Evolutionary conservation across 2,113 vertebrate genomes (phyloP), one percentile per base, ranked within the genome.

Genomic region (Scophthalmus maximus): DNA sequence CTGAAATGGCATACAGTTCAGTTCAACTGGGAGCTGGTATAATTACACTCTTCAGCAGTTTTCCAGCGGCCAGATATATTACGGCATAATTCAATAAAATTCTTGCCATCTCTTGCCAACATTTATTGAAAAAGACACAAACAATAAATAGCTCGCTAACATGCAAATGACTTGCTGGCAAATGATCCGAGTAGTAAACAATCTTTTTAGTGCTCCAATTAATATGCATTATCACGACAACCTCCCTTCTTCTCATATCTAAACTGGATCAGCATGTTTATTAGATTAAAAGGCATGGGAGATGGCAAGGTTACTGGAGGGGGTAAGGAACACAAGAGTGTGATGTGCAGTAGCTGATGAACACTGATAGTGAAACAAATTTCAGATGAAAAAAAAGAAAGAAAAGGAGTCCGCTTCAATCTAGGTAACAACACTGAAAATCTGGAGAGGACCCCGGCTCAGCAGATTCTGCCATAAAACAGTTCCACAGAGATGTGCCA

Each of bases 121-220:
- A 80, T 79, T 84, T 83, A 81, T 78, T 84, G 76, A 87, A 76
- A 85, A 70, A 67, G 56, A 53, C 74, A 76, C 71, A 83, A 79
- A 75, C 60, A 89, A 88, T 84, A 90, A 87, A 87, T 73, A 88
- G 83, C 80, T 84, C 1, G 62, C 76, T 72, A 85, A 84, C 65
- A 83, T 88, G 76, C 85, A 90, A 89, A 91, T 87, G 68, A 89
- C 68, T 89, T 8, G 14, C 74, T 86, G 87, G 87, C 72, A 9
- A 81, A 76, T 40, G 82, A 85, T 87, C 81, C 87, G 77, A 86
- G 83, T 44, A 51, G 61, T 75, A 82, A 85, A 78, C 78, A 83
- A 87, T 79, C 81, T 85, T 88, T 89, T 81, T 71, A 75, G 75
- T 58, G 59, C 59, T 86, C 63, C 77, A 82, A 88, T 90, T 89